Base-by-base conservation (phyloP, 2,797 vertebrate genomes). In the Odontamblyopus lacepedii region DNA sequence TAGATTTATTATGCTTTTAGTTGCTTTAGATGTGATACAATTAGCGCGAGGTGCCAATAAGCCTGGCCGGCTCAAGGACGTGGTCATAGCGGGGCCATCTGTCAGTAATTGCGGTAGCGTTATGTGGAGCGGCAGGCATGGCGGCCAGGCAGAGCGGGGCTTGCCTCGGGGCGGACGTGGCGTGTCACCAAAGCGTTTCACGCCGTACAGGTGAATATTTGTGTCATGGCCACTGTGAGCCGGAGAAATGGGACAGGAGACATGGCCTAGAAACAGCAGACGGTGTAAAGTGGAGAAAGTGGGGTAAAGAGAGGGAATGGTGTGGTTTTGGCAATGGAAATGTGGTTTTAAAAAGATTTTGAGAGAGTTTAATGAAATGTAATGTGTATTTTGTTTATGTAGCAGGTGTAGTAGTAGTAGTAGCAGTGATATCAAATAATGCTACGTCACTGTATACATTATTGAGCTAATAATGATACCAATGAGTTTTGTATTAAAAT, bases 1-100 rank as follows among this genome's bases (percentile, higher is more conserved):
- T 38, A 95, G 95, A 98, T 98, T 98, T 98, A 98, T 98, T 95
- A 96, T 93, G 96, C 96, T 97, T 98, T 98, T 98, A 98, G 95
- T 96, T 95, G 94, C 89, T 91, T 95, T 97, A 95, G 96, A 95
- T 95, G 95, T 94, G 95, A 96, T 96, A 95, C 95, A 97, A 97
- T 97, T 98, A 98, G 94, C 89, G 87, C 89, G 90, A 94, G 94
- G 94, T 97, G 95, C 95, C 96, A 97, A 97, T 95, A 95, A 95
- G 94, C 86, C 93, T 79, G 72, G 93, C 93, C 88, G 9, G 95
- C 91, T 95, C 95, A 97, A 97, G 96, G 96, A 97, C 94, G 59
- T 95, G 95, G 96, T 92, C 90, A 88, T 87, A 75, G 85, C 93
- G 82, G 50, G 94, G 94, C 95, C 96, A 95, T 97, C 95, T 96